Percentiles rank a stretch among this genome's conserved stretches.
phyloP scores from a whole-genome alignment of 2,113 vertebrate genomes.

The Pollimyrus isidori region DNA sequence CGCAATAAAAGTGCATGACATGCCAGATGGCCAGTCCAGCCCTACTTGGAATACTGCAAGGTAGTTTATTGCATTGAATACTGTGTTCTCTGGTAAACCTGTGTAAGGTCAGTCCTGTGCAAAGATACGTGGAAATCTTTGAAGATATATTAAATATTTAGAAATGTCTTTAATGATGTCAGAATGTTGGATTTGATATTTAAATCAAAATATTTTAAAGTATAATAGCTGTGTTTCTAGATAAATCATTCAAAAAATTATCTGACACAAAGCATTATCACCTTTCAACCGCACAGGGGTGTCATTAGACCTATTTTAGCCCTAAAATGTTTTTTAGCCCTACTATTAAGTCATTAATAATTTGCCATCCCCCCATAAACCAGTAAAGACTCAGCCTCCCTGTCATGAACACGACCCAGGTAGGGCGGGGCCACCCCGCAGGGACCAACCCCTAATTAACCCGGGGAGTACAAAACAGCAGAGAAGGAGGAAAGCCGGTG shows the following conservation, averaged over 20 bases:
- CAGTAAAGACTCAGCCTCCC: too few relatives aligned
- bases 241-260: not conserved
- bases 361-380: too few relatives aligned
- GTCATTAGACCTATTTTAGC: not conserved
- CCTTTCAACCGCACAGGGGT: not conserved
- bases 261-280: not conserved
- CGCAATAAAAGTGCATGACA: not conserved
- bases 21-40: not conserved
- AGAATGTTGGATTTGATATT: not conserved
- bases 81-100: not conserved
- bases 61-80: not conserved
- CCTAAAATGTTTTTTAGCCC: not conserved
- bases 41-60: not conserved
- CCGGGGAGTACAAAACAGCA: too few relatives aligned
- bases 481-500: too few relatives aligned
- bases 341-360: not conserved
- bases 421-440: too few relatives aligned
- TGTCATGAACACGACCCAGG: too few relatives aligned
- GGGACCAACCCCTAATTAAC: too few relatives aligned
- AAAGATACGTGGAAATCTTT: not conserved
- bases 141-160: not conserved
- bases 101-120: not conserved
- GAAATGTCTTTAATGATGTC: not conserved
- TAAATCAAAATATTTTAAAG: not conserved
- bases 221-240: not conserved